Percentiles rank a stretch among this genome's conserved stretches.
Evolutionary conservation across 2,113 vertebrate species (phyloP).

Genomic region (Dissostichus mawsoni): DNA sequence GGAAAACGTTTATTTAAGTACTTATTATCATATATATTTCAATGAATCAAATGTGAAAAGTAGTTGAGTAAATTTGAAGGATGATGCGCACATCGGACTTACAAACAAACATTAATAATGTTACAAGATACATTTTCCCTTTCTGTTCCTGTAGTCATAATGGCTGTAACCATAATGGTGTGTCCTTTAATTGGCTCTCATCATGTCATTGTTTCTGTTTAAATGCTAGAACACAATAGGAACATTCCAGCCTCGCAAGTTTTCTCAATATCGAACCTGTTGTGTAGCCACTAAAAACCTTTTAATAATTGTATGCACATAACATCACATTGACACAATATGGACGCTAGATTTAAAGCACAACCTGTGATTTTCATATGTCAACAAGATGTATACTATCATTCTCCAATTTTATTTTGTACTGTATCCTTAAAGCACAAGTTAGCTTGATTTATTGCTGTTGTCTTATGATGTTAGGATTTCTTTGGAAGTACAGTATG

Average conservation of each 20-base stretch:
- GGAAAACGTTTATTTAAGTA: not conserved
- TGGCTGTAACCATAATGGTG: not conserved
- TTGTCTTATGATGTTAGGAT: not conserved
- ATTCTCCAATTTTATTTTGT: no score
- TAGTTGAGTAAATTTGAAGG: not conserved
- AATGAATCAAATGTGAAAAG: not conserved
- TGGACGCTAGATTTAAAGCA: not conserved
- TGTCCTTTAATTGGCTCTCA: conserved; percentile 28
- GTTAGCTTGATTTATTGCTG: not conserved
- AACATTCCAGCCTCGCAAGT: conserved; percentile 5
- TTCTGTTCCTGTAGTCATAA: not conserved
- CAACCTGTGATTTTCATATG: not conserved
- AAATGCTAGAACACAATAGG: conserved; percentile 22
- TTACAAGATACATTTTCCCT: not conserved
- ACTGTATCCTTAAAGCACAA: not conserved
- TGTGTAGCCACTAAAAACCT: no score
- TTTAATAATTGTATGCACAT: no score
- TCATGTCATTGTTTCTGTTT: not conserved
- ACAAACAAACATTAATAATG: not conserved
- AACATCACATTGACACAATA: not conserved
- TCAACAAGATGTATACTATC: not conserved
- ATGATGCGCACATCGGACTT: not conserved
- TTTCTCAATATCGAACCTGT: conserved; percentile 14
- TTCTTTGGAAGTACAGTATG: no score
- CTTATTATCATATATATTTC: not conserved